Conservation (phyloP, 2,888 invertebrate species). For the Scrobipalpa costella region DNA sequence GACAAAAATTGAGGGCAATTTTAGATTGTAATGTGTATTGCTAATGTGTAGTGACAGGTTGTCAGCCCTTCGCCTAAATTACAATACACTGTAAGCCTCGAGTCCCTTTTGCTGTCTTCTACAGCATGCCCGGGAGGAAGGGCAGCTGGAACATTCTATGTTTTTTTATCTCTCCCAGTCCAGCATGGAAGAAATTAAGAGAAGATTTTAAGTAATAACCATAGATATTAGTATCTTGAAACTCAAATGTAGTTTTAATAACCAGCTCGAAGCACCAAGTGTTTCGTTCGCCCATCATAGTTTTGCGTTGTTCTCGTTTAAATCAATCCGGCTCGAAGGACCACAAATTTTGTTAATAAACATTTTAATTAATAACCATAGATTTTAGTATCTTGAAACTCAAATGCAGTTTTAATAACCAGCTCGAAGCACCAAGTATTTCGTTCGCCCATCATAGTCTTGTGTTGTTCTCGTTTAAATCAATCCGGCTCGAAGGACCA, state of each 20-base stretch:
- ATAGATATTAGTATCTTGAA: neutral
- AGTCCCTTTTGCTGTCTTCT: too few relatives aligned
- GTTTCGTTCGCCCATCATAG: neutral
- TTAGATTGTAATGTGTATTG: too few relatives aligned
- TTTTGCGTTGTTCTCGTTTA: neutral
- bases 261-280: neutral
- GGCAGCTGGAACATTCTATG: too few relatives aligned
- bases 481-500: constrained; percentile 9
- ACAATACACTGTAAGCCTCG: too few relatives aligned
- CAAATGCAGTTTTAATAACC: neutral
- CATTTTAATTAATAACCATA: neutral
- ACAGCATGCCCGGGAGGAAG: too few relatives aligned
- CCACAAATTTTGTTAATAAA: neutral
- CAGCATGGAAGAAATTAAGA: too few relatives aligned
- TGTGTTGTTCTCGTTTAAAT: neutral
- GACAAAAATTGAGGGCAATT: too few relatives aligned
- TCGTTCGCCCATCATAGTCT: too few relatives aligned
- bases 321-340: constrained; percentile 18
- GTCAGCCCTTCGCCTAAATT: too few relatives aligned
- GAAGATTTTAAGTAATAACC: too few relatives aligned
- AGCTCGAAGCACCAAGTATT: neutral
- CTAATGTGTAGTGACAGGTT: too few relatives aligned
- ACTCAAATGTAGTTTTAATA: neutral
- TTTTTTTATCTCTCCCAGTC: too few relatives aligned
- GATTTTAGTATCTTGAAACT: neutral